Base-by-base conservation (phyloP, 2,797 vertebrate species). In the Silurus aristotelis region DNA sequence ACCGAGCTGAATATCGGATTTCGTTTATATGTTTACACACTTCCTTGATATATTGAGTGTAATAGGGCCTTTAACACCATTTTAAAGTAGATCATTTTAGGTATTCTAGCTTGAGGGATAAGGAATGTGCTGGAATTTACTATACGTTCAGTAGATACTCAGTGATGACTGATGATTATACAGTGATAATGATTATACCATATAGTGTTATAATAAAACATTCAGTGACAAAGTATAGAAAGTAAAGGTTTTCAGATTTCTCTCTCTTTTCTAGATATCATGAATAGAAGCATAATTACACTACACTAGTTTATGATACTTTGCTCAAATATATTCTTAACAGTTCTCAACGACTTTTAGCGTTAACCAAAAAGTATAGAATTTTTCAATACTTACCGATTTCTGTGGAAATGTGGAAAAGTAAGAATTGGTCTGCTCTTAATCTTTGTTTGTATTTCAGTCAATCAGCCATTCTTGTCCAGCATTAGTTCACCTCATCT, bases 11-110 rank as follows among this genome's bases (percentile, higher is more conserved):
- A 87, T 84, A 86, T 84, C 79, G 68, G 12, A 22, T 64, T 80
- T 67, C 52, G 72, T 83, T 79, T 79, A 79, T 83, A 56, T 78
- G 63, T 82, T 67, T 79, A 80, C 27, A 79, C 25, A 77, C 64
- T 17, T 83, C 73, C 52, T 48, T 85, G 86, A 89, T 84, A 72
- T 87, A 86, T 87, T 85, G 58, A 80, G 76, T 86, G 56, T 90
- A 88, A 88, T 85, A 48, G 83, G 77, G 66, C 60, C 10, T 58
- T 70, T 80, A 82, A 78, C 85, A 80, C 22, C 5, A 61, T 83
- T 86, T 82, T 67, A 84, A 73, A 64, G 14, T 61, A 79, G 64
- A 75, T 84, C 1, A n/a, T 85, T 83, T 88, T 66, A 73, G 20
- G 25, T 38, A 61, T 75, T 67, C 52, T 31, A 58, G 71, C 48